phyloP scores from a whole-genome alignment of 2,113 vertebrate species.

The Prochilodus magdalenae region DNA sequence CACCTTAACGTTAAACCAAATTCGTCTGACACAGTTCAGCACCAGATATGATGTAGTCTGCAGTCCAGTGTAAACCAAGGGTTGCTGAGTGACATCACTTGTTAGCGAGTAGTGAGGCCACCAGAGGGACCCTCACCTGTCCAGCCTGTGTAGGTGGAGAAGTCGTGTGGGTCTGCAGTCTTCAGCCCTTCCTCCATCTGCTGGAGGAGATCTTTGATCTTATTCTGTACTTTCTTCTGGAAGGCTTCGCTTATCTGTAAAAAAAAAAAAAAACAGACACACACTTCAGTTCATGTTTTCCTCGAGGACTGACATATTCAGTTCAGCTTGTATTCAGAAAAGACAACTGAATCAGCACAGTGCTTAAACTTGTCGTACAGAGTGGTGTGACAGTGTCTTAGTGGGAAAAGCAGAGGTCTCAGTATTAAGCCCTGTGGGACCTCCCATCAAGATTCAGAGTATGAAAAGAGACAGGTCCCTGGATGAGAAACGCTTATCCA shows the following conservation, averaged over 20 bases:
- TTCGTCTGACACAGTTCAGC: too few relatives aligned
- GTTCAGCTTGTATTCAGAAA: too few relatives aligned
- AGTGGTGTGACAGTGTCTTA: not conserved
- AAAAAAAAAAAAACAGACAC: not conserved
- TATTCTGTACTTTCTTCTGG: slow-evolving; percentile 84
- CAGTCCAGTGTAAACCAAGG: not conserved
- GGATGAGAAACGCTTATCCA: not conserved
- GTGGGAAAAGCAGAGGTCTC: not conserved
- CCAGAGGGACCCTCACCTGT: slow-evolving; percentile 78
- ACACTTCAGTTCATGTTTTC: not conserved
- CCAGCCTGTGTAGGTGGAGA: slow-evolving; percentile 95
- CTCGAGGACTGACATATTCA: too few relatives aligned
- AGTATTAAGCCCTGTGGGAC: slow-evolving; percentile 8
- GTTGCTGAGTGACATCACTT: not conserved
- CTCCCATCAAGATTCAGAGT: not conserved
- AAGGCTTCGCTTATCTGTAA: slow-evolving; percentile 83
- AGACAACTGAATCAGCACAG: not conserved
- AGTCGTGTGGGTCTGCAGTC: slow-evolving; percentile 95
- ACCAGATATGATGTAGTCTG: not conserved
- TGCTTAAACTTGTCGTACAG: not conserved
- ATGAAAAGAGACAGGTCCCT: too few relatives aligned
- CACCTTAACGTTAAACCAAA: too few relatives aligned
- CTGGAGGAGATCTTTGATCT: slow-evolving; percentile 93
- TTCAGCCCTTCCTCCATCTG: slow-evolving; percentile 98
- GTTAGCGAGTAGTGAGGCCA: too few relatives aligned